These are phyloP conservation scores for Thryonomys swinderianus DNA, from an alignment of 2,113 vertebrate species.

Conservation along the genomic window DNA sequence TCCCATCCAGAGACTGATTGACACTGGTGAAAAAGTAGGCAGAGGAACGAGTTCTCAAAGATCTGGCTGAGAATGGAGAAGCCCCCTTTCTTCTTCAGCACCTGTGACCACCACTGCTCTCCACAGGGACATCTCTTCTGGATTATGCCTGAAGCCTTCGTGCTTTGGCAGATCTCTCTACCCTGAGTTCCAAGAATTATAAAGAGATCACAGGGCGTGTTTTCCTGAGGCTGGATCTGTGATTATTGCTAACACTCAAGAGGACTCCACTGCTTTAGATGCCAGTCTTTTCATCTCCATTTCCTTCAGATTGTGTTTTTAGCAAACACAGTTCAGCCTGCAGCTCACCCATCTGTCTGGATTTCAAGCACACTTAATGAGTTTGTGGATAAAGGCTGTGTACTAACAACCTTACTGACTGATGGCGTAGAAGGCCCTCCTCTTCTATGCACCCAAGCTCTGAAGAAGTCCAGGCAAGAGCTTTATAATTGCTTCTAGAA, in stretches of 20 bases:
- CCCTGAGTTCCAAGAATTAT: neutral
- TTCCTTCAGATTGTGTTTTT: neutral
- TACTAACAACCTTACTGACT: neutral
- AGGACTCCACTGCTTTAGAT: neutral
- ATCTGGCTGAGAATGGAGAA: neutral
- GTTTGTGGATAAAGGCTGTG: neutral
- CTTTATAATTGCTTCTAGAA: neutral
- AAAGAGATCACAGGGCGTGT: neutral
- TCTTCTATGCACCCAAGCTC: neutral
- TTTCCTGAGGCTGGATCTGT: neutral
- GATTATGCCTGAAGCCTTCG: neutral
- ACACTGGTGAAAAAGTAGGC: neutral
- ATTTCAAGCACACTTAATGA: neutral
- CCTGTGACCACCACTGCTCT: neutral
- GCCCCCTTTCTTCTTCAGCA: neutral
- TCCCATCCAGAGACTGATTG: neutral
- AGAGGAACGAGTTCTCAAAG: neutral
- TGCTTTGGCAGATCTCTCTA: neutral
- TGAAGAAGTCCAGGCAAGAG: neutral
- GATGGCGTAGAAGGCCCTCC: neutral
- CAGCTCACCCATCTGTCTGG: neutral
- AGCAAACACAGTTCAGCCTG: neutral
- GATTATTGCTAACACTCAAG: neutral
- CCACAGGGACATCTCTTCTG: neutral
- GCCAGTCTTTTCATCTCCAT: neutral